Evolutionary conservation across 2,888 invertebrate species (phyloP).

Genomic region (Argynnis bischoffii): DNA sequence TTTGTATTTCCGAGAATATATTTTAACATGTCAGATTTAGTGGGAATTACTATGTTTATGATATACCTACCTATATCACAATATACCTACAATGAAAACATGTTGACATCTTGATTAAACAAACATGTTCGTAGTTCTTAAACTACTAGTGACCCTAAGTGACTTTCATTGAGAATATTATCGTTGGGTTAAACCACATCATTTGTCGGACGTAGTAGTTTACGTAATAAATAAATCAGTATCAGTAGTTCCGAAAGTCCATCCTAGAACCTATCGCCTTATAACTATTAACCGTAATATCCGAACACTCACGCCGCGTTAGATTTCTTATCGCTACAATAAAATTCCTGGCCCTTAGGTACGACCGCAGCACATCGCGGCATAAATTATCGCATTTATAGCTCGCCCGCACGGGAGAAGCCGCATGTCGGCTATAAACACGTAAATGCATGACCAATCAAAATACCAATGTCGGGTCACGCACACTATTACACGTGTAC

Average conservation of each 20-base stretch:
- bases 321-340: constrained; percentile 40
- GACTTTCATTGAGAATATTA: too few species aligned
- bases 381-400: constrained; percentile 75
- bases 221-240: neutral
- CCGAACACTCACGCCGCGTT: constrained; percentile 34
- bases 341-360: constrained; percentile 54
- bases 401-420: constrained; percentile 66
- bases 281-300: constrained; percentile 28
- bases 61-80: too few species aligned
- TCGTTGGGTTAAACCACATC: too few species aligned
- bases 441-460: constrained; percentile 83
- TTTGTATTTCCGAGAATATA: constrained; percentile 5
- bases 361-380: constrained; percentile 44
- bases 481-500: constrained; percentile 50
- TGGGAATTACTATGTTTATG: neutral
- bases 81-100: too few species aligned
- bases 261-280: constrained; percentile 11
- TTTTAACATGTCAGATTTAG: neutral
- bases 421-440: constrained; percentile 71
- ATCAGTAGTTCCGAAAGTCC: neutral
- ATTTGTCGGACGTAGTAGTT: too few species aligned
- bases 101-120: too few species aligned
- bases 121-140: too few species aligned
- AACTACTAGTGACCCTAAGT: too few species aligned
- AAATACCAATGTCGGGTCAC: constrained; percentile 79